phyloP scores from a whole-genome alignment of 2,888 invertebrate species.

The Druceiella hillmani region DNA sequence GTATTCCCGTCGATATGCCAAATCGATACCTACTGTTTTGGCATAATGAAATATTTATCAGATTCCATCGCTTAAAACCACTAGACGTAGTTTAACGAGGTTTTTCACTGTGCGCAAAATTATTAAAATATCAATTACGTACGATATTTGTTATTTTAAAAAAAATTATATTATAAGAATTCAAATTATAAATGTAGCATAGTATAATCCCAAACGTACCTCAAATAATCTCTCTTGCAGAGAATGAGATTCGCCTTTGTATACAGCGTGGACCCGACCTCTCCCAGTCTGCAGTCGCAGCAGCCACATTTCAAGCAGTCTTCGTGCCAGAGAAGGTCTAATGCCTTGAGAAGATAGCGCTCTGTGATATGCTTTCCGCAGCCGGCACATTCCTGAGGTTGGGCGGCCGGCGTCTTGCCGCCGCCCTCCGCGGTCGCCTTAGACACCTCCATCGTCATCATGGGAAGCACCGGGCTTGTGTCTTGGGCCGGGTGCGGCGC shows the following conservation, averaged over 20 bases:
- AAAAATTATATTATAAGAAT: too few species aligned
- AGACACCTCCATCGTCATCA: conserved; percentile 86
- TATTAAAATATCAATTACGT: too few species aligned
- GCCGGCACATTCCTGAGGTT: conserved; percentile 80
- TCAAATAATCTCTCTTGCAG: conserved; percentile 93
- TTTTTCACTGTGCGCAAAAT: too few species aligned
- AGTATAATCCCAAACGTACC: conserved; percentile 51
- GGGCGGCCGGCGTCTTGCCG: conserved; percentile 32
- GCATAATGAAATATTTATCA: too few species aligned
- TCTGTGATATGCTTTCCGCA: conserved; percentile 94
- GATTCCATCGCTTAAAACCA: too few species aligned
- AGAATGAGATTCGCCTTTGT: conserved; percentile 93
- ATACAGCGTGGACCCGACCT: conserved; percentile 93
- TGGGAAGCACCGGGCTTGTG: conserved; percentile 42
- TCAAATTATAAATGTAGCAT: too few species aligned
- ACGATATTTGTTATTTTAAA: too few species aligned
- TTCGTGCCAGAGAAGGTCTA: conserved; percentile 96
- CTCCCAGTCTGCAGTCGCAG: conserved; percentile 94
- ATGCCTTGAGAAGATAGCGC: conserved; percentile 82
- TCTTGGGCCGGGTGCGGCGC: conserved; percentile 45
- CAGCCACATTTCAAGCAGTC: conserved; percentile 97
- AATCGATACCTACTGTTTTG: too few species aligned
- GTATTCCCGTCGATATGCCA: too few species aligned
- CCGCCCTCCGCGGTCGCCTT: conserved; percentile 58
- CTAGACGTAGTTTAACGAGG: too few species aligned